Conservation (phyloP, 2,888 invertebrate genomes). For the Hydroisotoma schaefferi region DNA sequence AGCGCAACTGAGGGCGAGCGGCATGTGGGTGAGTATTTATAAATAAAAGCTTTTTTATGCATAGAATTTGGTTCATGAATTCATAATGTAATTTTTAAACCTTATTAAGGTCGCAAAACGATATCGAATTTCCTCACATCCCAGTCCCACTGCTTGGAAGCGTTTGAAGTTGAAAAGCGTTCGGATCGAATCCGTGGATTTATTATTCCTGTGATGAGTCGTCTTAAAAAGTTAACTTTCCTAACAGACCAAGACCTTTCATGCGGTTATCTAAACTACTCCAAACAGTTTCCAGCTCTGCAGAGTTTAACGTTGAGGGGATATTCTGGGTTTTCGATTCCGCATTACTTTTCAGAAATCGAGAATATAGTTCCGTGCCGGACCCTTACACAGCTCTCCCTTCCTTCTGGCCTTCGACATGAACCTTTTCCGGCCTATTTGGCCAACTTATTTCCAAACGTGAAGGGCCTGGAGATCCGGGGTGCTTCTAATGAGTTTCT, state of each 20-base stretch:
- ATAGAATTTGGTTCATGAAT: no score
- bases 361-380: slow-evolving; percentile 10
- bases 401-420: slow-evolving; percentile 32
- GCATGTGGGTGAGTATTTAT: no score
- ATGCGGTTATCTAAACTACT: slow-evolving; percentile 21
- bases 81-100: no score
- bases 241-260: slow-evolving; percentile 27
- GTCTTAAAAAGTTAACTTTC: slow-evolving; percentile 22
- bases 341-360: slow-evolving; percentile 18
- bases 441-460: slow-evolving; percentile 29
- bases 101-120: no score
- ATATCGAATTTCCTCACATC: slow-evolving; percentile 19
- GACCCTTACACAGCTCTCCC: slow-evolving; percentile 18
- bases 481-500: slow-evolving; percentile 33
- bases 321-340: slow-evolving; percentile 22
- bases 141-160: slow-evolving; percentile 24
- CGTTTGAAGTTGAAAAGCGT: slow-evolving; percentile 29
- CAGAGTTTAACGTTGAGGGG: slow-evolving; percentile 27
- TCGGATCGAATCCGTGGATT: slow-evolving; percentile 32
- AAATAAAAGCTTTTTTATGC: no score
- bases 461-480: slow-evolving; percentile 30
- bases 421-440: slow-evolving; percentile 25
- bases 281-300: slow-evolving; percentile 20
- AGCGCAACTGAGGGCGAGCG: no score
- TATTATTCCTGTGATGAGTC: slow-evolving; percentile 24